Conservation (phyloP, 2,888 invertebrate species). For the Drosophila melanosoma region DNA sequence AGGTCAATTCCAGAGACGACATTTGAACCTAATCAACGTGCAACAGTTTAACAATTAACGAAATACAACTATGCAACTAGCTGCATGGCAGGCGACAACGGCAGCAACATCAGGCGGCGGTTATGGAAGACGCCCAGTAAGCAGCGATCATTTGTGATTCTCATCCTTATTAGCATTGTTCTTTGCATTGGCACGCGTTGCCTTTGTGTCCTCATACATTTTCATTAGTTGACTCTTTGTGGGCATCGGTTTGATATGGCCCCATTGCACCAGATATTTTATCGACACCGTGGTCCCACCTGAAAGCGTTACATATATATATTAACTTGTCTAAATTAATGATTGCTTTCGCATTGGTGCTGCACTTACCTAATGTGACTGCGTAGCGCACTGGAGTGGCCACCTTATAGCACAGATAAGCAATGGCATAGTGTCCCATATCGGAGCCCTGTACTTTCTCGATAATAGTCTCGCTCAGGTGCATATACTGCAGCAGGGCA, state of each 20-base stretch:
- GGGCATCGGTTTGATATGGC: slow-evolving; percentile 93
- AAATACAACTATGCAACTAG: slow-evolving; percentile 61
- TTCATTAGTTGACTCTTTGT: slow-evolving; percentile 88
- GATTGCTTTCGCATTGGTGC: background rate
- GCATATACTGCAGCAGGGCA: slow-evolving; percentile 90
- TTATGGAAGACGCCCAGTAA: slow-evolving; percentile 13
- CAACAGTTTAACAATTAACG: slow-evolving; percentile 59
- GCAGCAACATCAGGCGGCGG: slow-evolving; percentile 36
- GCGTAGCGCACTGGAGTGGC: slow-evolving; percentile 95
- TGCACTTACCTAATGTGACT: slow-evolving; percentile 92
- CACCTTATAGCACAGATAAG: slow-evolving; percentile 97
- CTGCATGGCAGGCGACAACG: slow-evolving; percentile 27
- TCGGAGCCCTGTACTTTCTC: slow-evolving; percentile 91
- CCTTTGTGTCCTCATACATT: slow-evolving; percentile 86
- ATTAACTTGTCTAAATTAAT: background rate
- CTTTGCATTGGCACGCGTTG: slow-evolving; percentile 76
- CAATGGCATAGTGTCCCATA: slow-evolving; percentile 95
- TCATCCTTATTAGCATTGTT: slow-evolving; percentile 57
- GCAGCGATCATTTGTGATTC: slow-evolving; percentile 61
- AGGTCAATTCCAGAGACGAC: slow-evolving; percentile 35
- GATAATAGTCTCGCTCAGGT: slow-evolving; percentile 92
- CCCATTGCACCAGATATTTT: slow-evolving; percentile 91
- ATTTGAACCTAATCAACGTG: slow-evolving; percentile 19
- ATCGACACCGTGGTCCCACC: slow-evolving; percentile 95
- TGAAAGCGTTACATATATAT: slow-evolving; percentile 72